Evolutionary conservation across 2,797 vertebrate genomes (phyloP), one percentile per base, ranked within the genome.

Genomic region (Cryptoprocta ferox): DNA sequence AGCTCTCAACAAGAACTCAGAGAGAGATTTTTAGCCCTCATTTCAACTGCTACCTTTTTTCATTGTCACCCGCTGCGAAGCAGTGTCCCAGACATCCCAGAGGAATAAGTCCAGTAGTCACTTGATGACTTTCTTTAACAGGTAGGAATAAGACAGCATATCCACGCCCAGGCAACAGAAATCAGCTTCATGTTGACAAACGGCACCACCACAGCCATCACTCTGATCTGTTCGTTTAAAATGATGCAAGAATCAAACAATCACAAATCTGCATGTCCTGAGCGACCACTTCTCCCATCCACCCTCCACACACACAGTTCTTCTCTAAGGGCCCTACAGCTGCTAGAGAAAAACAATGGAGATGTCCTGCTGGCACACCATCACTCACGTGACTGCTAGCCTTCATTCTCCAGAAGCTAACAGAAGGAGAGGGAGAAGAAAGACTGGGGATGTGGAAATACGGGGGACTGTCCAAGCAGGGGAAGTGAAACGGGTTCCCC

Each of bases 211-310:
- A 53, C 16, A 42, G 63, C 39, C 56, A 35, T 68, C 16, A 13
- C 48, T n/a, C 21, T 89, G 50, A 94, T 21, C 68, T 59, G 1
- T 50, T 53, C 61, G 75, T 65, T 92, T 65, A 89, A 94, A 92
- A 93, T 80, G 88, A 50, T 50, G 21, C 42, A 86, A 76, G 59
- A 93, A 56, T 75, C 82, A 68, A 89, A 24, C 61, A 63, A 81
- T 35, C 65, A 81, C 53, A 94, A 68, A 81, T 78, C 50, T 95
- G 66, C 24, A 24, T 26, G 28, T 89, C 32, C 59, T 39, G 26
- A 78, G 32, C 48, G 39, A 82, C 61, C 13, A 26, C 61, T 70
- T 92, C 53, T 73, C 73, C 53, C 19, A 4, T 3, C n/a, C 19
- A 13, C 19, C 66, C 28, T 76, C 63, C 14, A 13, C 3, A 32